phyloP scores from a whole-genome alignment of 2,888 invertebrate genomes.

The Listrodromus nycthemerus region DNA sequence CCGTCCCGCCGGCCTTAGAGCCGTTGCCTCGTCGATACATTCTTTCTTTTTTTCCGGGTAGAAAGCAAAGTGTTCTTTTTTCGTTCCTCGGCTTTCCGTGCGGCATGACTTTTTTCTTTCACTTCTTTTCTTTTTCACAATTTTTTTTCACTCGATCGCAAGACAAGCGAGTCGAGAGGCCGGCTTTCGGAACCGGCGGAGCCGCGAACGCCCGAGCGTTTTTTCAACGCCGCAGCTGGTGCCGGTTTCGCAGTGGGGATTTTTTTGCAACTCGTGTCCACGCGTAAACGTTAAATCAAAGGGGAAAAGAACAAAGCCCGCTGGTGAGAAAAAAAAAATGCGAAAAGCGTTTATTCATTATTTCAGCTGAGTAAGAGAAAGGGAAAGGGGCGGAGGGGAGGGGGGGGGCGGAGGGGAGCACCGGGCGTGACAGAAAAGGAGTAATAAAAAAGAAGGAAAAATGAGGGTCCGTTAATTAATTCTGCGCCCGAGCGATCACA shows the following conservation, averaged over 20 bases:
- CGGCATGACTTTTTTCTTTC: constrained; percentile 4
- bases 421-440: constrained; percentile 23
- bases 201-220: not conserved
- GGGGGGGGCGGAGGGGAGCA: not conserved
- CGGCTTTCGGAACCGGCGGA: constrained; percentile 11
- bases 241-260: not conserved
- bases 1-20: constrained; percentile 1
- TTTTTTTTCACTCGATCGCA: constrained; percentile 18
- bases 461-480: constrained; percentile 66
- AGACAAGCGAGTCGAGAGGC: constrained; percentile 5
- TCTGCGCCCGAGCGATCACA: constrained; percentile 67
- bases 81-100: not conserved
- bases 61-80: constrained; percentile 5
- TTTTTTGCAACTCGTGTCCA: constrained; percentile 21
- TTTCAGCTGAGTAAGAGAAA: constrained; percentile 50
- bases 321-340: constrained; percentile 23
- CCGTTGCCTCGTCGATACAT: constrained; percentile 22
- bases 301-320: constrained; percentile 30
- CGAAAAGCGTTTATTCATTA: constrained; percentile 59
- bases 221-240: constrained; percentile 20
- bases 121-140: not conserved
- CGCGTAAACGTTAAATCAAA: constrained; percentile 43
- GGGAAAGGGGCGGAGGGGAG: not conserved
- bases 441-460: constrained; percentile 48
- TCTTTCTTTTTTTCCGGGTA: not conserved